These are phyloP conservation scores for Lutjanus erythropterus DNA, from an alignment of 2,113 vertebrate species.

Conservation along the genomic window DNA sequence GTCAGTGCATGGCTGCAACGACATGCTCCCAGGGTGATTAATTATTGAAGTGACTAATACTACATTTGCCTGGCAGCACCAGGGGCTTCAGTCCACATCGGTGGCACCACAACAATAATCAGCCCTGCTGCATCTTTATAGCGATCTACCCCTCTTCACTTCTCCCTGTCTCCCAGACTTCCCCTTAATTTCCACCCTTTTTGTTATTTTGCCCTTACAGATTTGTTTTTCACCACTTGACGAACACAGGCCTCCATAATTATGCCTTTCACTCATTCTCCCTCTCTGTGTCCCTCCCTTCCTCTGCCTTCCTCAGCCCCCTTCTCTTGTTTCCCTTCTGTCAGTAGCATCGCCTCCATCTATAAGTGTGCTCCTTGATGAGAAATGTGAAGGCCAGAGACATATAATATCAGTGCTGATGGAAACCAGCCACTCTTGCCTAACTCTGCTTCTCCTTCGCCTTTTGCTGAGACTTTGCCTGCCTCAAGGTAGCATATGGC, in stretches of 20 bases:
- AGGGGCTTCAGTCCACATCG: conserved; percentile 76
- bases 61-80: conserved; percentile 82
- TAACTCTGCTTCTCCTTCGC: conserved; percentile 57
- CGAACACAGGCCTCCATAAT: conserved; percentile 64
- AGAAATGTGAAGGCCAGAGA: conserved; percentile 67
- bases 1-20: conserved; percentile 80
- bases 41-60: conserved; percentile 88
- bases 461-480: conserved; percentile 66
- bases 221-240: conserved; percentile 66
- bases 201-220: conserved; percentile 70
- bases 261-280: conserved; percentile 65
- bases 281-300: conserved; percentile 37
- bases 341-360: conserved; percentile 59
- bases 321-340: conserved; percentile 52
- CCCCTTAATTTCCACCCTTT: conserved; percentile 62
- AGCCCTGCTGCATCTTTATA: conserved; percentile 66
- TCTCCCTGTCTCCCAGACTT: conserved; percentile 29
- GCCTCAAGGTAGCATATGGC: conserved; percentile 83
- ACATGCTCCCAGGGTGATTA: conserved; percentile 84
- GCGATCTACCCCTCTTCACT: conserved; percentile 39
- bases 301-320: conserved; percentile 45
- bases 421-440: conserved; percentile 69
- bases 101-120: conserved; percentile 78
- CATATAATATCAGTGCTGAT: conserved; percentile 66
- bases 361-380: conserved; percentile 58